These are phyloP conservation scores for Allolobophora icterica DNA, from an alignment of 2,888 invertebrate genomes.

Conservation along the genomic window DNA sequence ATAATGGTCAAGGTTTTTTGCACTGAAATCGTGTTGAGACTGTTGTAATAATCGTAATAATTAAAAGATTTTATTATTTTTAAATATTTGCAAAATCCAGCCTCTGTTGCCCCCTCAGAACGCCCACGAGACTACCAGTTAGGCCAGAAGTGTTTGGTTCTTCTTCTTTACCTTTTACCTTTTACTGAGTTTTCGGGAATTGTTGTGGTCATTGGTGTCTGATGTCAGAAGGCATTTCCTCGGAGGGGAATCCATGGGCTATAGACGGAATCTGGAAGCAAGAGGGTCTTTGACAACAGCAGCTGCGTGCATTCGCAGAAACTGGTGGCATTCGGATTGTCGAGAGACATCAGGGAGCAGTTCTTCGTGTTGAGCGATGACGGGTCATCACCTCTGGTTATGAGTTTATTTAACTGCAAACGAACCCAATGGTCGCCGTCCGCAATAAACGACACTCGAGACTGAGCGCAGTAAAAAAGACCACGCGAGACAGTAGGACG, in stretches of 20 bases:
- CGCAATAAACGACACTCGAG: neutral
- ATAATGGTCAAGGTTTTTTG: too few species aligned
- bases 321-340: neutral
- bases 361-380: constrained; percentile 17
- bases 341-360: neutral
- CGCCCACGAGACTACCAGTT: neutral
- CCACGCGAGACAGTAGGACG: neutral
- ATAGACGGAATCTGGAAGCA: neutral
- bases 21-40: too few species aligned
- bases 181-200: neutral
- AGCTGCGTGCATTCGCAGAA: neutral
- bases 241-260: neutral
- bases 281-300: neutral
- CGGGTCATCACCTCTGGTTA: constrained; percentile 9
- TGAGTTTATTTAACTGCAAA: constrained; percentile 14
- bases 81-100: too few species aligned
- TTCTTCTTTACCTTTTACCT: neutral
- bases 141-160: neutral
- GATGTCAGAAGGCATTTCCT: neutral
- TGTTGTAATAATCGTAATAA: too few species aligned
- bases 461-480: neutral
- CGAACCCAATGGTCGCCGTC: neutral
- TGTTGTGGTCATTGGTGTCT: constrained; percentile 5
- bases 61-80: too few species aligned
- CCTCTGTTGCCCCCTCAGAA: too few species aligned